Evolutionary conservation across 1,140 invertebrate genomes (phyloP).

Genomic region (Sesamia nonagrioides): DNA sequence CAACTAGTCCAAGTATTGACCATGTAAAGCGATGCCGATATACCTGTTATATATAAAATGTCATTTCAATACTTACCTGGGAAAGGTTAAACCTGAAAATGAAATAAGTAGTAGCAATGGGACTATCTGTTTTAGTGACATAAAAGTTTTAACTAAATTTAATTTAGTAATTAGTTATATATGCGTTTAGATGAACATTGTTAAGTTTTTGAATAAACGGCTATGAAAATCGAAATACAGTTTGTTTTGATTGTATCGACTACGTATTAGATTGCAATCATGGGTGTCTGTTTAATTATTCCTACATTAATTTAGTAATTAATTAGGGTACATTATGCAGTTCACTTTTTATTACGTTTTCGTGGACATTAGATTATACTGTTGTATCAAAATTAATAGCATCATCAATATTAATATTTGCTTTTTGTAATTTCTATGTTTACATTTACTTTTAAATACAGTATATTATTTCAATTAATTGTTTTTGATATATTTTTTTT

Average conservation of each 20-base stretch:
- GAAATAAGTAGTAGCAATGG: not conserved
- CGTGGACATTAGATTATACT: slow-evolving; percentile 11
- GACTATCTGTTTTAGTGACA: not conserved
- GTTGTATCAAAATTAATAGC: not conserved
- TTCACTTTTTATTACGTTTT: slow-evolving; percentile 1
- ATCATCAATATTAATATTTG: slow-evolving; percentile 1
- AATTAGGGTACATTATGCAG: not conserved
- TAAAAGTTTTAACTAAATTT: not conserved
- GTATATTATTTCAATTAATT: too few species aligned
- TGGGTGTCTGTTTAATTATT: not conserved
- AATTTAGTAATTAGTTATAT: not conserved
- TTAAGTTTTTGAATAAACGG: not conserved
- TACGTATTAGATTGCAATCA: not conserved
- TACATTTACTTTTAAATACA: not conserved
- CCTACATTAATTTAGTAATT: slow-evolving; percentile 6
- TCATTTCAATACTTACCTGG: not conserved
- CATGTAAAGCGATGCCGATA: too few species aligned
- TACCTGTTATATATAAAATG: not conserved
- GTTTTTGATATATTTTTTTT: too few species aligned
- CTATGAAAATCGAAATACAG: not conserved
- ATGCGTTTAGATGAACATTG: not conserved
- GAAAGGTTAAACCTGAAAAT: not conserved
- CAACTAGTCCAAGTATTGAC: not conserved
- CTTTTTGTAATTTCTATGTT: not conserved
- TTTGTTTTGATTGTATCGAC: not conserved